A percentile compares a stretch with the other conserved stretches of the same genome.
Conservation (phyloP, 2,797 vertebrate genomes). For the Sparidentex hasta region DNA sequence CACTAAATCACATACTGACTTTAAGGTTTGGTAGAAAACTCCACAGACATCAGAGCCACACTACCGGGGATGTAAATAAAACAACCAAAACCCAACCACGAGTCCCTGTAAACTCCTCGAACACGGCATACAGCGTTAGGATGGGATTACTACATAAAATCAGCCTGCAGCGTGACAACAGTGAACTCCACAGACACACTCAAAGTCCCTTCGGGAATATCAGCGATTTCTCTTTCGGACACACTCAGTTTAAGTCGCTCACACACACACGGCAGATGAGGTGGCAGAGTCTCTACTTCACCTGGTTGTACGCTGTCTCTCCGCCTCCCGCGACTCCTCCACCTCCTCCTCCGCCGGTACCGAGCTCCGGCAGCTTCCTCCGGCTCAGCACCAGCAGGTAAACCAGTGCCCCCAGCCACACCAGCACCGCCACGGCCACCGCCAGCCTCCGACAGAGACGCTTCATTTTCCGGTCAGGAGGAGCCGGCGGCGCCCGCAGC, state of each 20-base stretch:
- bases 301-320: constrained; percentile 62
- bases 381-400: constrained; percentile 83
- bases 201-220: neutral
- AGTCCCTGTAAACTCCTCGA: neutral
- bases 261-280: neutral
- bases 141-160: neutral
- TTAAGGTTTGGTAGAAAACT: neutral
- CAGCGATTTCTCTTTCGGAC: neutral
- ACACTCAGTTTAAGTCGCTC: neutral
- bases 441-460: constrained; percentile 76
- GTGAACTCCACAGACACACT: constrained; percentile 18
- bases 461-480: constrained; percentile 76
- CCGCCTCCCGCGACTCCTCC: constrained; percentile 26
- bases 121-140: neutral
- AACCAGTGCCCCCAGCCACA: constrained; percentile 82
- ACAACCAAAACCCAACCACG: neutral
- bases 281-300: constrained; percentile 32
- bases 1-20: neutral
- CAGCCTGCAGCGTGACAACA: neutral
- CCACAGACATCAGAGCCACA: neutral
- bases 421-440: constrained; percentile 80
- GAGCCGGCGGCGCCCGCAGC: constrained; percentile 74
- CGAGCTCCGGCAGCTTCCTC: constrained; percentile 77
- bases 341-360: constrained; percentile 36
- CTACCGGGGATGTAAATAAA: neutral